phyloP scores from a whole-genome alignment of 2,113 vertebrate species.

The Pardalotus punctatus region DNA sequence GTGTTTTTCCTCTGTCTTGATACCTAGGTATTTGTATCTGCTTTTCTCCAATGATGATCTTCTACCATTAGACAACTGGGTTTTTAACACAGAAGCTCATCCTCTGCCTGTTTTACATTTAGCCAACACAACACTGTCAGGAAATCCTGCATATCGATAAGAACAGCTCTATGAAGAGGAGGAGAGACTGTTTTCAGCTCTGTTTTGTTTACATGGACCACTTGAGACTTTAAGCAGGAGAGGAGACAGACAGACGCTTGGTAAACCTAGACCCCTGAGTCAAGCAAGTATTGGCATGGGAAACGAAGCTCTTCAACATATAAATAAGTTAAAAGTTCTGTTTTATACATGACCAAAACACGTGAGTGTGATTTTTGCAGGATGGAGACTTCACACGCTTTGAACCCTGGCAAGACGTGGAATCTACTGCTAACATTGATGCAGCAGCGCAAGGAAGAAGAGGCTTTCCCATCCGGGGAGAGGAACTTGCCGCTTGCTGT shows the following conservation, averaged over 20 bases:
- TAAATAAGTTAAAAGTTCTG: slow-evolving; percentile 70
- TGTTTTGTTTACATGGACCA: slow-evolving; percentile 84
- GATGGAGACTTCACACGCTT: slow-evolving; percentile 50
- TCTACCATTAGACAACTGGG: slow-evolving; percentile 95
- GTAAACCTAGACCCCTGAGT: slow-evolving; percentile 51
- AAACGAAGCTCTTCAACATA: slow-evolving; percentile 61
- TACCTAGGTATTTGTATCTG: slow-evolving; percentile 92
- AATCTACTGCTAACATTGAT: neutral
- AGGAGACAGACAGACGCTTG: slow-evolving; percentile 47
- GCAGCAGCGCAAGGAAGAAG: slow-evolving; percentile 3
- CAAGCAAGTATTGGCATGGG: slow-evolving; percentile 22
- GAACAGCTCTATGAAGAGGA: slow-evolving; percentile 58
- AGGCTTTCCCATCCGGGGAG: slow-evolving; percentile 1
- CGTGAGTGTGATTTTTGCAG: slow-evolving; percentile 23
- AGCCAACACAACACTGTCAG: slow-evolving; percentile 93
- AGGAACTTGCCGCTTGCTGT: slow-evolving; percentile 40
- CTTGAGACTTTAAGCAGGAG: slow-evolving; percentile 66
- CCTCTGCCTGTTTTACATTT: slow-evolving; percentile 93
- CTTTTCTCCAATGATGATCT: slow-evolving; percentile 96
- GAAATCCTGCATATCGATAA: slow-evolving; percentile 87
- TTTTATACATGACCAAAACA: slow-evolving; percentile 83
- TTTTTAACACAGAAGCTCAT: slow-evolving; percentile 98
- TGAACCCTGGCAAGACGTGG: slow-evolving; percentile 30
- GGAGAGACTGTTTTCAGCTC: slow-evolving; percentile 71
- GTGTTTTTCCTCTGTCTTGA: neutral